Base-by-base conservation (phyloP, 2,888 invertebrate species). In the Drosophila siamana region DNA sequence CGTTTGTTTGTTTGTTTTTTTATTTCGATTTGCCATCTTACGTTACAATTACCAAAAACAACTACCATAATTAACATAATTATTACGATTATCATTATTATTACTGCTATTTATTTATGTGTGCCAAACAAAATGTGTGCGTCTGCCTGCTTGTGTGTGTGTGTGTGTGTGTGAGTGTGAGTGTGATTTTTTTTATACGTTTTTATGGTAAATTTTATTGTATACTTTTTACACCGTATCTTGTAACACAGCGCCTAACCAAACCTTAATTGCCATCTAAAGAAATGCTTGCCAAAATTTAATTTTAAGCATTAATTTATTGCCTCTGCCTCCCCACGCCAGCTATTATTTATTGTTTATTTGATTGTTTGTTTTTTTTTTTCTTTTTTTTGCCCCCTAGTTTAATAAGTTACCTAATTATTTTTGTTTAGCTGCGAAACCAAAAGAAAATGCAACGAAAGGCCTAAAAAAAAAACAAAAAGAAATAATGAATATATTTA, bases 211-310 rank as follows among this genome's bases (percentile, higher is more conserved):
- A 46, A 4, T 7, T 24, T 55, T 4, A 9, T 51, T 38, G 16
- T 43, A 22, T 8, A 19, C 38, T 44, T 44, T 40, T 44, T 40
- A 40, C 36, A 9, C 22, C 22, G 6, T 63, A 57, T n/a, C 64
- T 44, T 11, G 47, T 46, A 38, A 69, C 48, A 64, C 48, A 64
- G 51, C 44, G 30, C 30, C 19, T 41, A 56, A 67, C 48, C 56
- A 75, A 80, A 68, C 33, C 44, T 74, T 40, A 43, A 71, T 77
- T 85, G 88, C 88, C 88, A 87, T 87, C 61, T 52, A 57, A 60
- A 48, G 59, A 59, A 82, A 74, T 71, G 74, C 88, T 83, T 83
- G 88, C 88, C 88, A 83, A 83, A 84, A 63, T 63, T 44, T 69
- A 78, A 50, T 69, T 69, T 66, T 79, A 74, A 70, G 59, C 57